Percentiles rank a stretch among this genome's conserved stretches.
Conservation (phyloP, 2,113 vertebrate genomes). For the Amphiprion percula region DNA sequence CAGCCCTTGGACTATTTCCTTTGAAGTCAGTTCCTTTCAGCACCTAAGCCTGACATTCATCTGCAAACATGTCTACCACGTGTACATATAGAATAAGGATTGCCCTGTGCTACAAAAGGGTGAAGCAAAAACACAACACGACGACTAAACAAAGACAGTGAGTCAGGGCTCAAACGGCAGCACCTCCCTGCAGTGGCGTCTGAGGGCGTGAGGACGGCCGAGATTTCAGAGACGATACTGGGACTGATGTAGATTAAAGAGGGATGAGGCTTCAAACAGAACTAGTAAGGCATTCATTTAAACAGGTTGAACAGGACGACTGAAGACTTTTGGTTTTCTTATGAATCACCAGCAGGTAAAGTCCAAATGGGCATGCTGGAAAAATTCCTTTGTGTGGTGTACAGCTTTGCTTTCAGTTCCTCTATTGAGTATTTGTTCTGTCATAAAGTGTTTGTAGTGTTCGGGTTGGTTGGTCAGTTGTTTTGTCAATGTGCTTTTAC, state of each 20-base stretch:
- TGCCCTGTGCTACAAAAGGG: conserved; percentile 18
- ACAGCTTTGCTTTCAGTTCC: background rate
- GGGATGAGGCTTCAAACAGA: background rate
- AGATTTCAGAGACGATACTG: conserved; percentile 36
- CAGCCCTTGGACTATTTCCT: background rate
- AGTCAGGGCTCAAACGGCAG: conserved; percentile 68
- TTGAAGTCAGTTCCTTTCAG: background rate
- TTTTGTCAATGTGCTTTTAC: too few relatives aligned
- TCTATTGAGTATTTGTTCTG: too few relatives aligned
- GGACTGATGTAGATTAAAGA: conserved; percentile 31
- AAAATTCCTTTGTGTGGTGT: background rate
- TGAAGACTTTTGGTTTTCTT: conserved; percentile 42
- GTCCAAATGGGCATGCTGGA: background rate
- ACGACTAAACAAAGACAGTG: conserved; percentile 66
- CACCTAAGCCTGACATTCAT: conserved; percentile 16
- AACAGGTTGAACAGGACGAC: conserved; percentile 62
- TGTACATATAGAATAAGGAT: conserved; percentile 43
- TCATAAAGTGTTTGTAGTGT: too few relatives aligned
- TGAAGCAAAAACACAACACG: conserved; percentile 42
- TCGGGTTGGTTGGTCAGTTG: too few relatives aligned
- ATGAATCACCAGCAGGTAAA: conserved; percentile 35
- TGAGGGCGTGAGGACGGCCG: conserved; percentile 43
- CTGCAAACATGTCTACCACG: conserved; percentile 47
- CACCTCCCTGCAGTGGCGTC: conserved; percentile 51
- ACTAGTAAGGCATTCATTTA: conserved; percentile 19